phyloP scores from a whole-genome alignment of 2,113 vertebrate species.

The Sebastes fasciatus region DNA sequence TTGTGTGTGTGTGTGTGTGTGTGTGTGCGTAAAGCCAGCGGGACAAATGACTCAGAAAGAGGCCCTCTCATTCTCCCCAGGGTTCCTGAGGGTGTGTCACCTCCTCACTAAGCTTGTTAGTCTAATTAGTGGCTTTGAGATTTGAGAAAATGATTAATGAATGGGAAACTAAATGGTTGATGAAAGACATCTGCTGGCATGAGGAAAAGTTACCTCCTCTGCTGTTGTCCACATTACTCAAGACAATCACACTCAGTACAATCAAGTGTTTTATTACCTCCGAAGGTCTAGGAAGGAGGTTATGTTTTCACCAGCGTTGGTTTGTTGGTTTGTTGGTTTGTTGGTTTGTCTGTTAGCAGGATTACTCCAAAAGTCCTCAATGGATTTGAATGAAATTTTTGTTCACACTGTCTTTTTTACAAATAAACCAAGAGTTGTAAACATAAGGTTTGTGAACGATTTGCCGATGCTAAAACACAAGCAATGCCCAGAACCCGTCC shows the following conservation, averaged over 20 bases:
- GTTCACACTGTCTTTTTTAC: not conserved
- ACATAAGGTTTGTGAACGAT: not conserved
- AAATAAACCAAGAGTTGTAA: not conserved
- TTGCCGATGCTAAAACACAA: not conserved
- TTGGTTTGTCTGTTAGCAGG: too few relatives aligned
- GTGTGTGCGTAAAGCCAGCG: not conserved
- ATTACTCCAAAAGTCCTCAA: too few relatives aligned
- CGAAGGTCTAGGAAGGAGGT: too few relatives aligned
- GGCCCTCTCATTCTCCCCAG: conserved; percentile 23
- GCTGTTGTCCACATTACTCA: not conserved
- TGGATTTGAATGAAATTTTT: not conserved
- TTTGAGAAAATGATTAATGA: conserved; percentile 67
- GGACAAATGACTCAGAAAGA: conserved; percentile 42
- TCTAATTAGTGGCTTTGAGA: conserved; percentile 57
- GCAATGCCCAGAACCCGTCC: not conserved
- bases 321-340: too few relatives aligned
- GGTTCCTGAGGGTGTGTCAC: conserved; percentile 42
- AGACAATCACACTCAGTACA: not conserved
- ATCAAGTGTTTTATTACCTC: too few relatives aligned
- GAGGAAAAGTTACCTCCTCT: not conserved
- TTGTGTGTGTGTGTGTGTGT: conserved; percentile 19
- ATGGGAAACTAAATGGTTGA: conserved; percentile 21
- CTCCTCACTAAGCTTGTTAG: conserved; percentile 45
- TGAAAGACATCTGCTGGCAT: conserved; percentile 30
- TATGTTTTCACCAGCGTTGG: too few relatives aligned